These are phyloP conservation scores for Sebastiscus tertius DNA, from an alignment of 2,797 vertebrate genomes.

Conservation along the genomic window DNA sequence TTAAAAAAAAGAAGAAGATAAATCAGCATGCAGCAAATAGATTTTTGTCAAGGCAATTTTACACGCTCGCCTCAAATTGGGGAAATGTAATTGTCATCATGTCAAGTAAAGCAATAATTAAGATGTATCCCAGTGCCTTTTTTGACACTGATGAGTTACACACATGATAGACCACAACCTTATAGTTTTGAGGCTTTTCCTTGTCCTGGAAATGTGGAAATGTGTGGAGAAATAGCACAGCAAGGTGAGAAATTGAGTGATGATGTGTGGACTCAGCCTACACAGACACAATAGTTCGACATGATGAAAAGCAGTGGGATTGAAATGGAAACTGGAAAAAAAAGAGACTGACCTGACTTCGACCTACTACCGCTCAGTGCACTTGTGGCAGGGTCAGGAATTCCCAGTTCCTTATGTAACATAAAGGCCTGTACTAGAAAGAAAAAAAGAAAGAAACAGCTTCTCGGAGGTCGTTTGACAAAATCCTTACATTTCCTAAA, in stretches of 20 bases:
- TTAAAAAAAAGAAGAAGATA: background rate
- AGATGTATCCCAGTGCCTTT: background rate
- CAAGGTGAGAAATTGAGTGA: conserved; percentile 35
- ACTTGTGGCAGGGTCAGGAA: background rate
- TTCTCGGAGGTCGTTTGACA: background rate
- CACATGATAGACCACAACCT: background rate
- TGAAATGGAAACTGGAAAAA: background rate
- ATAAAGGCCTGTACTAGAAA: background rate
- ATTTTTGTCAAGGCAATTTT: background rate
- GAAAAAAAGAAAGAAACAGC: background rate
- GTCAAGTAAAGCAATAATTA: conserved; percentile 8
- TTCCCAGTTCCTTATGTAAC: background rate
- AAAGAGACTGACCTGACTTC: background rate
- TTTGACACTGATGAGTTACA: background rate
- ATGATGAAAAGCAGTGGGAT: conserved; percentile 24
- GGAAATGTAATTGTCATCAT: background rate
- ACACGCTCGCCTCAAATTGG: background rate
- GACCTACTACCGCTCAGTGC: background rate
- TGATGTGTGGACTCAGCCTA: conserved; percentile 26
- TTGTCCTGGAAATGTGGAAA: background rate
- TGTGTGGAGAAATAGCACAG: background rate
- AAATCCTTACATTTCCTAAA: background rate
- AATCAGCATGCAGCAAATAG: background rate
- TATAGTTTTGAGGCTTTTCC: background rate
- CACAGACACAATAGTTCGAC: conserved; percentile 22